These are phyloP conservation scores for Alviniconcha marisindica DNA, from an alignment of 1,140 invertebrate genomes.

Conservation along the genomic window DNA sequence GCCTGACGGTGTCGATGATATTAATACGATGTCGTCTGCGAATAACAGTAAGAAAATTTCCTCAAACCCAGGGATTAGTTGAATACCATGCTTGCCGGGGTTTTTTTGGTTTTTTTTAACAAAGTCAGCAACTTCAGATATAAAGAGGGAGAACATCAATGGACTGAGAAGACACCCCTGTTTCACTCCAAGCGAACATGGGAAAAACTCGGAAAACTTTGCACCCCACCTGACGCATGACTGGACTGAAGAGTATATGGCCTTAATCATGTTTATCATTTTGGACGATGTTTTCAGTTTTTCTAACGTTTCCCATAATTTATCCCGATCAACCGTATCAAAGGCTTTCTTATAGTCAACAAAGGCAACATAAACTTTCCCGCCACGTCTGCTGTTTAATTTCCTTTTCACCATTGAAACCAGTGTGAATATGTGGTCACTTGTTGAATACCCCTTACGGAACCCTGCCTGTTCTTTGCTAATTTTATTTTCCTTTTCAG, in stretches of 20 bases:
- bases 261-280: neutral
- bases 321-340: neutral
- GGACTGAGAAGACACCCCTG: neutral
- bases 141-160: neutral
- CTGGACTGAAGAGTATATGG: neutral
- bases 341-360: neutral
- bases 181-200: neutral
- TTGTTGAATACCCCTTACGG: neutral
- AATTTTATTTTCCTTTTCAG: neutral
- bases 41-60: neutral
- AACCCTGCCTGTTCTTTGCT: neutral
- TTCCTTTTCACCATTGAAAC: neutral
- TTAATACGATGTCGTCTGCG: neutral
- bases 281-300: neutral
- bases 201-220: neutral
- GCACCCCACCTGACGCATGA: neutral
- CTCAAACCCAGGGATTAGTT: neutral
- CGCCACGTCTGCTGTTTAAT: neutral
- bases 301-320: neutral
- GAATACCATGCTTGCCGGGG: neutral
- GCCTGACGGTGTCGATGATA: neutral
- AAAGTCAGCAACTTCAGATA: neutral
- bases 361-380: neutral
- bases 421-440: neutral
- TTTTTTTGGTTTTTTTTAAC: too few relatives aligned